phyloP scores from a whole-genome alignment of 92 coral and sea anemone species.

The Nematostella vectensis region DNA sequence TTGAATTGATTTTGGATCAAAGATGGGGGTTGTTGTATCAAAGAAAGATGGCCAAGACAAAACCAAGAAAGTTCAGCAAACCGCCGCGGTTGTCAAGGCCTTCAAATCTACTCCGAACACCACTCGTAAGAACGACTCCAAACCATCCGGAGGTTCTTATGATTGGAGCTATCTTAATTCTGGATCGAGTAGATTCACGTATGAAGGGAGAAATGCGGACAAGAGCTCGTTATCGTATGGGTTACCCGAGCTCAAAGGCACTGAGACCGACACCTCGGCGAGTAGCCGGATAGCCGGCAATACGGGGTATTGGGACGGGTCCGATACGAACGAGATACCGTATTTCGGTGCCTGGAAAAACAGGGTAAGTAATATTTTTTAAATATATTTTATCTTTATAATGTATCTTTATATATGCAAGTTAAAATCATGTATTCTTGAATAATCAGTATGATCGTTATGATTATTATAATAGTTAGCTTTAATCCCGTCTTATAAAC shows the following conservation, averaged over 20 bases:
- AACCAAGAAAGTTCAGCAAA: conserved; percentile 88
- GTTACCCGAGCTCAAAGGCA: conserved; percentile 61
- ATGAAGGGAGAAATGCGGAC: conserved; percentile 31
- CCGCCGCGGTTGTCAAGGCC: conserved; percentile 79
- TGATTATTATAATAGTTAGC: too few species aligned
- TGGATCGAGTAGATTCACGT: conserved; percentile 3
- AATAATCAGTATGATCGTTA: background rate
- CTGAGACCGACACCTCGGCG: conserved; percentile 22
- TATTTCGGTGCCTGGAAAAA: conserved; percentile 77
- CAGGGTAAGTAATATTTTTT: conserved; percentile 52
- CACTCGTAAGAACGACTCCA: background rate
- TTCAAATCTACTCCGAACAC: conserved; percentile 33
- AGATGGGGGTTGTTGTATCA: conserved; percentile 85
- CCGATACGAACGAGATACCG: conserved; percentile 34
- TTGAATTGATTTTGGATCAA: background rate
- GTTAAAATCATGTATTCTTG: background rate
- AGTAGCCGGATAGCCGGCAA: conserved; percentile 46
- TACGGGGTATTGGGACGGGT: conserved; percentile 66
- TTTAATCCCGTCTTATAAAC: too few species aligned
- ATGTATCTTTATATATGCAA: background rate
- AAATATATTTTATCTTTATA: background rate
- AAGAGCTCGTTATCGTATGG: conserved; percentile 66
- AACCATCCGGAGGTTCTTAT: background rate
- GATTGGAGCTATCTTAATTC: background rate
- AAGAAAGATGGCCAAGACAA: conserved; percentile 62